Percentiles rank a stretch among this genome's conserved stretches.
Conservation (phyloP, 2,113 vertebrate genomes). For the Tringa solitaria region DNA sequence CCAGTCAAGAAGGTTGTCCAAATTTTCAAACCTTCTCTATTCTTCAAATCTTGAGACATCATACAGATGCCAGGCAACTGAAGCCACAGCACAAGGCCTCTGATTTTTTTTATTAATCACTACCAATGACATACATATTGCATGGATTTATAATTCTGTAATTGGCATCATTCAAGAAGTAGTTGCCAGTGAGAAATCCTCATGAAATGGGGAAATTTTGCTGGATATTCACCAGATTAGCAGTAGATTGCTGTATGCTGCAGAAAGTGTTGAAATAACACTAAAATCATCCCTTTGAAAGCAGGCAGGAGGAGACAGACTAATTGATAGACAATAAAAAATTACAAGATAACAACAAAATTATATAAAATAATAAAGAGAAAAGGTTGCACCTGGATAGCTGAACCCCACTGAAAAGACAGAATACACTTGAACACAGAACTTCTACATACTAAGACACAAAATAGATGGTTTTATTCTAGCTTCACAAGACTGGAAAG, state of each 20-base stretch:
- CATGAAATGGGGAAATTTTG: neutral
- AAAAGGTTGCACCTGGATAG: neutral
- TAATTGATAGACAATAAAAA: neutral
- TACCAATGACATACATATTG: neutral
- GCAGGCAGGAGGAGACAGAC: neutral
- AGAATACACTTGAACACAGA: neutral
- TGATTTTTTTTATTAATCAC: neutral
- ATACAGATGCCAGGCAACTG: neutral
- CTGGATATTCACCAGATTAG: neutral
- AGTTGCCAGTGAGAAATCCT: neutral
- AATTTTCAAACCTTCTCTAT: neutral
- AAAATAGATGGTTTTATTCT: neutral
- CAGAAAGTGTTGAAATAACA: neutral
- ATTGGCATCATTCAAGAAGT: neutral
- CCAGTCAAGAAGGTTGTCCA: neutral
- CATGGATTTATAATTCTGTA: neutral
- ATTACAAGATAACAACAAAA: neutral
- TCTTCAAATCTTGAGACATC: neutral
- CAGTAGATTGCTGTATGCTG: neutral
- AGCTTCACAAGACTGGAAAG: neutral
- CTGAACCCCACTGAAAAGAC: neutral
- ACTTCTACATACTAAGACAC: neutral
- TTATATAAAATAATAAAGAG: neutral
- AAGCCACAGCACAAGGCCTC: neutral
- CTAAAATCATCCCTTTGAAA: neutral